phyloP scores from a whole-genome alignment of 2,888 invertebrate genomes.

The Agrochola circellaris region DNA sequence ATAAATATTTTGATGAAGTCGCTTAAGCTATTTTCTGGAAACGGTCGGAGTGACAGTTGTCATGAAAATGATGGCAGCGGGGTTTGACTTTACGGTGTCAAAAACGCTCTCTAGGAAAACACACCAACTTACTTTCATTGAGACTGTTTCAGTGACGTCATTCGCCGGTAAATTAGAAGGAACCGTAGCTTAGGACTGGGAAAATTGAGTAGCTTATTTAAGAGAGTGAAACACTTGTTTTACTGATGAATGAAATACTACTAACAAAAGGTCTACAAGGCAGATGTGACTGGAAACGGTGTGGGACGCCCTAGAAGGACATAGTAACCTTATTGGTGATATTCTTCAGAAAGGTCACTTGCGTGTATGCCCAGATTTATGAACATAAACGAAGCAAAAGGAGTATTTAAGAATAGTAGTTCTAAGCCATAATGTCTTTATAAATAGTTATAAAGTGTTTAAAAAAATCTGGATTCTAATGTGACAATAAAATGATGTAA shows the following conservation, averaged over 20 bases:
- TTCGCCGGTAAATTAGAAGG: too few relatives aligned
- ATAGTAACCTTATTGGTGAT: background rate
- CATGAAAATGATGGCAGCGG: background rate
- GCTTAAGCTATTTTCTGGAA: background rate
- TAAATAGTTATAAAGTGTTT: background rate
- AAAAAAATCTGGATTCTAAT: background rate
- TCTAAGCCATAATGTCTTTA: background rate
- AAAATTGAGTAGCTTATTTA: background rate
- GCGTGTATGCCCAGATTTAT: background rate
- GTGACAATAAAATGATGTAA: background rate
- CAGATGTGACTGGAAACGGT: background rate
- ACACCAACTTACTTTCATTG: too few relatives aligned
- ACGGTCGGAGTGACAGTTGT: background rate
- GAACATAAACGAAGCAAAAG: background rate
- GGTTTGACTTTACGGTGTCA: background rate
- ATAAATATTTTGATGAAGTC: background rate
- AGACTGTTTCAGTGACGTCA: too few relatives aligned
- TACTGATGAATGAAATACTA: background rate
- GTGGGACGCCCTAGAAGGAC: background rate
- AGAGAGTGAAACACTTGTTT: background rate
- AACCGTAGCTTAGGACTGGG: background rate
- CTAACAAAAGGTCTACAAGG: background rate
- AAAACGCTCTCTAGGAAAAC: background rate
- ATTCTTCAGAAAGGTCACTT: background rate
- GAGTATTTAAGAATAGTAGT: background rate